These are phyloP conservation scores for Dione vanillae DNA, from an alignment of 2,888 invertebrate genomes.

Conservation along the genomic window DNA sequence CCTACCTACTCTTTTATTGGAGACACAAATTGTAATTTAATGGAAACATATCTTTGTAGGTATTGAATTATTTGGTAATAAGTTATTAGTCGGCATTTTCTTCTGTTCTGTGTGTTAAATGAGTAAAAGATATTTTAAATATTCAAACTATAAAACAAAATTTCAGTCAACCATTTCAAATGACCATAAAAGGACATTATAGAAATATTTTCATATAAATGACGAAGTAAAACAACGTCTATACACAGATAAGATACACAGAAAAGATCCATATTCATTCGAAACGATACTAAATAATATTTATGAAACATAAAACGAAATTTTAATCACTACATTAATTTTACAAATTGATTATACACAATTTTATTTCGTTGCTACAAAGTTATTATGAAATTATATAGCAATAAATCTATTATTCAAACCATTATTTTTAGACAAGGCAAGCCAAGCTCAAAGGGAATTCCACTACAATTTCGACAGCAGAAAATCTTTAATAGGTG, in stretches of 20 bases:
- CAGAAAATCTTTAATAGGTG: slow-evolving; percentile 36
- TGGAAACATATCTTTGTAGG: background rate
- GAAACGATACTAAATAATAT: slow-evolving; percentile 12
- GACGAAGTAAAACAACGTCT: background rate
- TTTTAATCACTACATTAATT: slow-evolving; percentile 19
- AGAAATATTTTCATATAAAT: slow-evolving; percentile 3
- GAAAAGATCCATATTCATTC: background rate
- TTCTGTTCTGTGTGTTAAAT: too few relatives aligned
- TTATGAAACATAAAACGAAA: slow-evolving; percentile 13
- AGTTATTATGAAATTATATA: slow-evolving; percentile 19
- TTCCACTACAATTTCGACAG: slow-evolving; percentile 20
- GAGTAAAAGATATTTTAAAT: too few relatives aligned
- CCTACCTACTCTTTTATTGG: slow-evolving; percentile 48
- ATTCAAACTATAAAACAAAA: too few relatives aligned
- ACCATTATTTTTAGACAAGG: slow-evolving; percentile 15
- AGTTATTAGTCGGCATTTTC: too few relatives aligned
- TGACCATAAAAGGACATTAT: background rate
- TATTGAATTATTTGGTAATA: too few relatives aligned
- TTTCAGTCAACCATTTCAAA: background rate
- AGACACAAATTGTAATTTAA: slow-evolving; percentile 29
- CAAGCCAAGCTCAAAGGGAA: slow-evolving; percentile 17
- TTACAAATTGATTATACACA: slow-evolving; percentile 18
- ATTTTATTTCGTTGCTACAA: slow-evolving; percentile 21
- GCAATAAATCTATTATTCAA: slow-evolving; percentile 24
- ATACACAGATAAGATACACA: too few relatives aligned